Evolutionary conservation across 2,888 invertebrate genomes (phyloP).

Genomic region (Pyrrhosoma nymphula): DNA sequence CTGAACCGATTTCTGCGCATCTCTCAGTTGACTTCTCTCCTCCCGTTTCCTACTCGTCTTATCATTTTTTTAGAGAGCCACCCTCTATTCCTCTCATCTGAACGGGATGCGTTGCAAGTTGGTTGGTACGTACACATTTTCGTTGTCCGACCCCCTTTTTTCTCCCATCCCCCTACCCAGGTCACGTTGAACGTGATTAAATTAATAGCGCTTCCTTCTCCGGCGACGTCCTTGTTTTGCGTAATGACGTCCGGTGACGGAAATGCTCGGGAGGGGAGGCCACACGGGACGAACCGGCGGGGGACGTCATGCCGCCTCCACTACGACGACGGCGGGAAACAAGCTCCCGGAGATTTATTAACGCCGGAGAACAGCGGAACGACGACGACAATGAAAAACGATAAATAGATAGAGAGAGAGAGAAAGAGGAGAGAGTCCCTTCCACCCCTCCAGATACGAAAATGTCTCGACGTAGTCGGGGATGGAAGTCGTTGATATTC

Average conservation of each 20-base stretch:
- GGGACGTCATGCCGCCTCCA: not conserved
- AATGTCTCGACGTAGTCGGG: not conserved
- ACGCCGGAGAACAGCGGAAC: conserved; percentile 23
- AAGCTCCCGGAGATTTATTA: conserved; percentile 19
- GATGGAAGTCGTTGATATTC: not conserved
- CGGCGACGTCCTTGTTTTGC: conserved; percentile 34
- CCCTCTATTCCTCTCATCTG: not conserved
- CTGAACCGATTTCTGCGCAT: not conserved
- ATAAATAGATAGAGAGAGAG: not conserved
- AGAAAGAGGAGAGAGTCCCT: not conserved
- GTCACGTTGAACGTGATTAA: conserved; percentile 34
- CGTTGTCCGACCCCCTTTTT: not conserved
- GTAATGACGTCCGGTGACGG: conserved; percentile 52
- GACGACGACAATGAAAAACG: not conserved
- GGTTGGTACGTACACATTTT: not conserved
- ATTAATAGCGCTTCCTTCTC: conserved; percentile 43
- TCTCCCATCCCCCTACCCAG: not conserved
- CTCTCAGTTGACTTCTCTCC: not conserved
- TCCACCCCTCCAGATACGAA: not conserved
- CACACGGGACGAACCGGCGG: not conserved
- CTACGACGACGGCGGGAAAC: not conserved
- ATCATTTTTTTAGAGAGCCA: not conserved
- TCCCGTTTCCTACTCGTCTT: not conserved
- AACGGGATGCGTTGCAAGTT: too few species aligned
- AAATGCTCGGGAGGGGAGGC: not conserved